Base-by-base conservation (phyloP, 2,113 vertebrate genomes). In the Oryzias melastigma region DNA sequence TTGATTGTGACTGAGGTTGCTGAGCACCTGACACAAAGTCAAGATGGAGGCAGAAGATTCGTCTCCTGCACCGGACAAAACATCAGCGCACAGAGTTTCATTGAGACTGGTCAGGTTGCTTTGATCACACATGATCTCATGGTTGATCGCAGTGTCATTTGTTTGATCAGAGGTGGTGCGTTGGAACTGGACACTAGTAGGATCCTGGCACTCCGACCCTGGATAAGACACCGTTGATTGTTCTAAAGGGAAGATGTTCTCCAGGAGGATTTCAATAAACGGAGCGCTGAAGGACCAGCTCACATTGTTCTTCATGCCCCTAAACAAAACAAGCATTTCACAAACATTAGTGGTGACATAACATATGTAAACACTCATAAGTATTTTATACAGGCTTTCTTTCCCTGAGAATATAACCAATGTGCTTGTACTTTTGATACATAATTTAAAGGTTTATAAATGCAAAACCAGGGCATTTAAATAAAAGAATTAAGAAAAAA, bases 261-360 rank as follows among this genome's bases (percentile, higher is more conserved):
- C 81, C 71, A 89, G 54, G 14, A 89, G 55, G 67, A 92, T 75
- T 73, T 91, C 78, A 35, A 90, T 64, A 40, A 92, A 51, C 18
- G 91, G 65, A 45, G 65, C 48, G 7, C 86, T 52, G 40, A 94
- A 88, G 58, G 87, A 90, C 93, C 93, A 94, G 75, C 70, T 92
- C 56, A 94, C 57, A 40, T 94, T 92, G 72, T 92, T 64, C 51
- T 67, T 88, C 17, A 93, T 75, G 14, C 92, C 92, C 93, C 93
- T 94, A 45, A 65, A 81, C 3, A 75, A 50, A 85, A 74, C 27
- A 74, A 25, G 8, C 1, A 59, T 24, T 49, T 24, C 7, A 62
- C 15, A 13, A 53, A 42, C n/a, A 43, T 29, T 54, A 46, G 35
- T 62, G 24, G 29, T 27, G 20, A n/a, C 16, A 18, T 24, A 17